Evolutionary conservation across 2,113 vertebrate species (phyloP).

Genomic region (Chrysochloris asiatica): DNA sequence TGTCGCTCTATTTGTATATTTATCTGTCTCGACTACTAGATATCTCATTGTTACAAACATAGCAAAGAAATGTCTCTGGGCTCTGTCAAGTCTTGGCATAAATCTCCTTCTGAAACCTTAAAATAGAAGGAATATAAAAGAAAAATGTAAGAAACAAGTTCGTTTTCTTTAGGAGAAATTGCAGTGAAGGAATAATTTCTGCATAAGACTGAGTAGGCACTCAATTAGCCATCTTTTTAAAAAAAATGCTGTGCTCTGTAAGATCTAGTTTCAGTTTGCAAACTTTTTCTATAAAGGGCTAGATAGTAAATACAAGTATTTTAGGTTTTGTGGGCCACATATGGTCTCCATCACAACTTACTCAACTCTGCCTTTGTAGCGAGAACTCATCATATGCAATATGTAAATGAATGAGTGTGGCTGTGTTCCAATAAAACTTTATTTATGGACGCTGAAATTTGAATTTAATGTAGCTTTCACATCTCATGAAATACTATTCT

Average conservation of each 20-base stretch:
- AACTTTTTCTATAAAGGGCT: neutral
- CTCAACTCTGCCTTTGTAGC: neutral
- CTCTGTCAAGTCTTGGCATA: neutral
- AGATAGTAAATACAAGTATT: neutral
- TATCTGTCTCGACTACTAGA: neutral
- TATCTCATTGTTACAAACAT: neutral
- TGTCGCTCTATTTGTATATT: conserved; percentile 5
- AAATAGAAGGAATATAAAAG: neutral
- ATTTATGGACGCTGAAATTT: conserved; percentile 32
- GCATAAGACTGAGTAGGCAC: neutral
- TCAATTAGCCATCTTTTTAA: neutral
- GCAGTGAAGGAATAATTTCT: neutral
- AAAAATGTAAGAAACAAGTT: neutral
- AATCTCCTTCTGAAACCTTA: neutral
- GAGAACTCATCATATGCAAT: neutral
- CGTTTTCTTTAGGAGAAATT: conserved; percentile 15
- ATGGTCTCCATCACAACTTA: neutral
- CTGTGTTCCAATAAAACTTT: conserved; percentile 28
- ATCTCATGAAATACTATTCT: conserved; percentile 28
- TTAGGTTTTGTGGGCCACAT: neutral
- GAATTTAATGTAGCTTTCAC: conserved; percentile 3
- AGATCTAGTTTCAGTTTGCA: neutral
- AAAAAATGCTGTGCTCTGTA: neutral
- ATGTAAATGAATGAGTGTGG: neutral
- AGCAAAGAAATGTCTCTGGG: neutral